A percentile compares a stretch with the other conserved stretches of the same genome.
Evolutionary conservation across 2,888 invertebrate species (phyloP).

Genomic region (Cephus runcator): DNA sequence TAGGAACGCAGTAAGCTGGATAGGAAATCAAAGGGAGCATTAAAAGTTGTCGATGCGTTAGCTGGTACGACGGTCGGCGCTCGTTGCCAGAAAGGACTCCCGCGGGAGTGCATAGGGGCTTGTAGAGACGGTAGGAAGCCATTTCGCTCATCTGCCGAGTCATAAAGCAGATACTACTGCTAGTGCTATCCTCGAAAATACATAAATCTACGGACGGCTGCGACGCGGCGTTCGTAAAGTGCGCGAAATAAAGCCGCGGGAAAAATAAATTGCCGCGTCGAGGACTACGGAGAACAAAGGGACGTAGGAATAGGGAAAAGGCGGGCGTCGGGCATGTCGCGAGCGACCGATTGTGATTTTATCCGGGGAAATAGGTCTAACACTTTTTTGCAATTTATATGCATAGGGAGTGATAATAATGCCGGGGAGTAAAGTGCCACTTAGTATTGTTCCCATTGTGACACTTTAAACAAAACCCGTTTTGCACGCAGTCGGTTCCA

Average conservation of each 20-base stretch:
- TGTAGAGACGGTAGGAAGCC: slow-evolving; percentile 34
- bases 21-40: slow-evolving; percentile 48
- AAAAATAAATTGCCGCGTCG: slow-evolving; percentile 30
- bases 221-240: slow-evolving; percentile 33
- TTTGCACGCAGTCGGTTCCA: background rate
- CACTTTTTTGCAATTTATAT: slow-evolving; percentile 9
- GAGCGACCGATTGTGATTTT: background rate
- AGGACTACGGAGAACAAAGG: slow-evolving; percentile 5
- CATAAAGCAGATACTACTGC: slow-evolving; percentile 57
- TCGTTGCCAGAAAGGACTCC: slow-evolving; percentile 51
- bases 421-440: background rate
- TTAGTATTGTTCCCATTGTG: background rate
- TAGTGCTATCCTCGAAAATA: slow-evolving; percentile 46
- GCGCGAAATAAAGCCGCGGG: slow-evolving; percentile 34
- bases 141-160: slow-evolving; percentile 60
- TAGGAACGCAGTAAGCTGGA: background rate
- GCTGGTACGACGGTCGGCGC: slow-evolving; percentile 27
- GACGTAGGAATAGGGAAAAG: background rate
- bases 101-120: slow-evolving; percentile 36
- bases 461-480: background rate
- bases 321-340: background rate
- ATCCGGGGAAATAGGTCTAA: slow-evolving; percentile 19
- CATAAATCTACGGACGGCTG: slow-evolving; percentile 46
- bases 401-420: background rate
- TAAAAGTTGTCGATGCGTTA: slow-evolving; percentile 55